A percentile compares a stretch with the other conserved stretches of the same genome.
Evolutionary conservation across 2,113 vertebrate species (phyloP).

Genomic region (Gallinago paraguaiae): DNA sequence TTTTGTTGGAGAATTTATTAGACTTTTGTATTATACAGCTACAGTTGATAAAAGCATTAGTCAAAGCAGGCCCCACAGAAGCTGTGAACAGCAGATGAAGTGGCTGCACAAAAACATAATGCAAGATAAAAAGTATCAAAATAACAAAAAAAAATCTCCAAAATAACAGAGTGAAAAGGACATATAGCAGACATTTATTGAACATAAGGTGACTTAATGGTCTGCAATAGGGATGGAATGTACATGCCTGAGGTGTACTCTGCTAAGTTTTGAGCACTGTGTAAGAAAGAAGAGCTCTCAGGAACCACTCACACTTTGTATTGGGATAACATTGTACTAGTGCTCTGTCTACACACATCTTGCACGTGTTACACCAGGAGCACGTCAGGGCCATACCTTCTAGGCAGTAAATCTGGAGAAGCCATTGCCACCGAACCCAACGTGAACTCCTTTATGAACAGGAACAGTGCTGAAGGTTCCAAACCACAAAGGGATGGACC

Average conservation of each 20-base stretch:
- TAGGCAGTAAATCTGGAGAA: background rate
- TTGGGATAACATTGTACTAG: background rate
- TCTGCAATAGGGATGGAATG: background rate
- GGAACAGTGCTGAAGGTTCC: background rate
- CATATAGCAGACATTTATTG: background rate
- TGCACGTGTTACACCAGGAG: background rate
- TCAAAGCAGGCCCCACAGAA: background rate
- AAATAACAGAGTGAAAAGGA: background rate
- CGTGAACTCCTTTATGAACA: background rate
- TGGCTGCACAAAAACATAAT: background rate
- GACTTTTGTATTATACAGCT: background rate
- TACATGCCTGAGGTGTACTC: background rate
- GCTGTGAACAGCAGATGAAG: background rate
- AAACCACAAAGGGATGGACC: background rate
- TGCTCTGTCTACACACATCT: background rate
- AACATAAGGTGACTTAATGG: background rate
- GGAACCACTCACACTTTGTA: background rate
- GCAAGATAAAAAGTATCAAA: background rate
- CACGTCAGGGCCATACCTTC: no score
- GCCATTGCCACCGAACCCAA: background rate
- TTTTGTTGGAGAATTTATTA: background rate
- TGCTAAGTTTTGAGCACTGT: background rate
- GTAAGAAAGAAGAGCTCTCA: background rate
- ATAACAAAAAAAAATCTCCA: background rate
- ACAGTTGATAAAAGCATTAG: background rate